Conservation (phyloP, 2,797 vertebrate genomes). For the Hyperoplus lanceolatus region DNA sequence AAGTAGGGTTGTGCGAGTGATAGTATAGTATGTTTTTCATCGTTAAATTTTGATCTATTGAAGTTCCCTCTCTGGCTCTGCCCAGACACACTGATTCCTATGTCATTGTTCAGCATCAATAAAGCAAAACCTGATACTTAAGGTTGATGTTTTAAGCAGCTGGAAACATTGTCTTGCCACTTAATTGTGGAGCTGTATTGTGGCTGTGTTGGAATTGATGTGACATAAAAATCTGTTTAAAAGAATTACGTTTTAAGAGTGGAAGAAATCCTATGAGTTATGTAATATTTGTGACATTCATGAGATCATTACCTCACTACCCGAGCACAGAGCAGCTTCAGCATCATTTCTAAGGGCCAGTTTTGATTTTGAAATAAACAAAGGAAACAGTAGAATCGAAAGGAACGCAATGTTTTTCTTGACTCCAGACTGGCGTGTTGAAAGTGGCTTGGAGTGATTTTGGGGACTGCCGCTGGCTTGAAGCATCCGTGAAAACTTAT, state of each 20-base stretch:
- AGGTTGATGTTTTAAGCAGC: constrained; percentile 1
- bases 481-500: constrained; percentile 60
- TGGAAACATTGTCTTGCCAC: constrained; percentile 2
- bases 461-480: constrained; percentile 57
- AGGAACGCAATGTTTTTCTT: constrained; percentile 35
- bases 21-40: not conserved
- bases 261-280: constrained; percentile 40
- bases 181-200: not conserved
- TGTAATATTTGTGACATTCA: constrained; percentile 47
- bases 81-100: not conserved
- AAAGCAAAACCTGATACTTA: constrained; percentile 5
- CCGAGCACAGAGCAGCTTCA: constrained; percentile 27
- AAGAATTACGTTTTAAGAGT: constrained; percentile 1
- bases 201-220: not conserved
- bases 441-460: constrained; percentile 62
- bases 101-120: not conserved
- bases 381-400: constrained; percentile 61
- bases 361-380: constrained; percentile 70
- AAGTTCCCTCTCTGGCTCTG: not conserved
- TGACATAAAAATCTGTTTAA: constrained; percentile 26
- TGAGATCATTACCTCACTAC: constrained; percentile 49
- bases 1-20: not conserved
- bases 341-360: constrained; percentile 48
- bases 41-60: not conserved
- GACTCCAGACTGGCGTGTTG: constrained; percentile 56